Evolutionary conservation across 2,888 invertebrate species (phyloP).

Genomic region (Frankliniella fusca): DNA sequence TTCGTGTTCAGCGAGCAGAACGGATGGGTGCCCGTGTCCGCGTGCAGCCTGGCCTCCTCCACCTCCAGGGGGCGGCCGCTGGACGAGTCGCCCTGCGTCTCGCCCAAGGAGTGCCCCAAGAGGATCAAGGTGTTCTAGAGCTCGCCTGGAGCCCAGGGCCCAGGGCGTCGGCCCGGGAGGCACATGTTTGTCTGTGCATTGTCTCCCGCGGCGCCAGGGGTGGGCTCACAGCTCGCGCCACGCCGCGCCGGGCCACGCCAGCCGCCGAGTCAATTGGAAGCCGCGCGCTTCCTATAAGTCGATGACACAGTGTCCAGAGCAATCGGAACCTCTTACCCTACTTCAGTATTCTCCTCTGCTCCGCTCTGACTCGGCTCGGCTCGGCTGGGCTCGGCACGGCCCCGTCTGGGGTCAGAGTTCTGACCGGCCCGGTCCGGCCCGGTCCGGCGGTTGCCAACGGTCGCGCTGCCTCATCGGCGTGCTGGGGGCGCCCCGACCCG

Average conservation of each 20-base stretch:
- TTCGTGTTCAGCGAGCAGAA: slow-evolving; percentile 22
- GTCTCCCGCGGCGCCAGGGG: neutral
- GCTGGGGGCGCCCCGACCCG: neutral
- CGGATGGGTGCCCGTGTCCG: slow-evolving; percentile 18
- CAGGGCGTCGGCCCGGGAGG: neutral
- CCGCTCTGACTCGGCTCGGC: neutral
- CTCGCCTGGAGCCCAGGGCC: neutral
- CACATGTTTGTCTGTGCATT: slow-evolving; percentile 18
- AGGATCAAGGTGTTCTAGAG: slow-evolving; percentile 6
- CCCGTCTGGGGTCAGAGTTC: neutral
- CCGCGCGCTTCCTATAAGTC: neutral
- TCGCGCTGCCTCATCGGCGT: neutral
- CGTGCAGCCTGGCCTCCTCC: neutral
- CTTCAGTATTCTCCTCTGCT: neutral
- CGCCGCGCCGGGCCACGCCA: neutral
- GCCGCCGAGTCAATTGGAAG: neutral
- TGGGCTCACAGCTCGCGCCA: neutral
- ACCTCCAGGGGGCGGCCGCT: neutral
- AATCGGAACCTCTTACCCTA: neutral
- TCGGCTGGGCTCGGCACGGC: neutral
- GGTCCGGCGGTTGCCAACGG: neutral
- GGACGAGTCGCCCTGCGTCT: slow-evolving; percentile 6
- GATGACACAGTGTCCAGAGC: neutral
- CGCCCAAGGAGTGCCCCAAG: slow-evolving; percentile 8
- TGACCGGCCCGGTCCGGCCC: neutral